phyloP scores from a whole-genome alignment of 2,113 vertebrate genomes.

The Columba janthina region DNA sequence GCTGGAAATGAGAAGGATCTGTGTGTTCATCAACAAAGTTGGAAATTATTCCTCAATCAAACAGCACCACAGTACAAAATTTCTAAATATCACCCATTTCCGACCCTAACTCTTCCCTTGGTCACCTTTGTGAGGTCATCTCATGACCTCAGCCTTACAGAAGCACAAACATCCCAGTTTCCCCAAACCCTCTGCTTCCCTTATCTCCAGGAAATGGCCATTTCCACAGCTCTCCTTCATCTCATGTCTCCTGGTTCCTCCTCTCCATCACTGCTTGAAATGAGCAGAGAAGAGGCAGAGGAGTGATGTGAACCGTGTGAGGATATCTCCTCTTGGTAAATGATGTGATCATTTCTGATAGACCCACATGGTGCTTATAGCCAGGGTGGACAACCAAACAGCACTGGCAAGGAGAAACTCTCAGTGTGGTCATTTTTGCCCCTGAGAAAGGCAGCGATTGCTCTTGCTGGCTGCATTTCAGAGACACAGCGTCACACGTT shows the following conservation, averaged over 20 bases:
- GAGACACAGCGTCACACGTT: not conserved
- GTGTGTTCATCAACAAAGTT: not conserved
- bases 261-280: not conserved
- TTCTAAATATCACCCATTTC: not conserved
- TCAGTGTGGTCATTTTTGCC: not conserved
- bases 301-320: not conserved
- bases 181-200: not conserved
- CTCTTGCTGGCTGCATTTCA: not conserved
- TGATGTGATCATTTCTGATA: not conserved
- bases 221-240: not conserved
- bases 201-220: not conserved
- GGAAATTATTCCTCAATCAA: not conserved
- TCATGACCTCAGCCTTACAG: not conserved
- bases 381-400: not conserved
- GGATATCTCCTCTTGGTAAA: not conserved
- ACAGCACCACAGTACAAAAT: not conserved
- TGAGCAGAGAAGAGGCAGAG: not conserved
- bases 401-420: not conserved
- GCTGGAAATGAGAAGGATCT: not conserved
- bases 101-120: not conserved
- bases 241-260: not conserved
- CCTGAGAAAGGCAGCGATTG: not conserved
- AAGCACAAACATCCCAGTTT: not conserved
- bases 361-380: not conserved
- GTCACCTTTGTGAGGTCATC: not conserved